Conservation (phyloP, 2,113 vertebrate species). For the Antennarius striatus region DNA sequence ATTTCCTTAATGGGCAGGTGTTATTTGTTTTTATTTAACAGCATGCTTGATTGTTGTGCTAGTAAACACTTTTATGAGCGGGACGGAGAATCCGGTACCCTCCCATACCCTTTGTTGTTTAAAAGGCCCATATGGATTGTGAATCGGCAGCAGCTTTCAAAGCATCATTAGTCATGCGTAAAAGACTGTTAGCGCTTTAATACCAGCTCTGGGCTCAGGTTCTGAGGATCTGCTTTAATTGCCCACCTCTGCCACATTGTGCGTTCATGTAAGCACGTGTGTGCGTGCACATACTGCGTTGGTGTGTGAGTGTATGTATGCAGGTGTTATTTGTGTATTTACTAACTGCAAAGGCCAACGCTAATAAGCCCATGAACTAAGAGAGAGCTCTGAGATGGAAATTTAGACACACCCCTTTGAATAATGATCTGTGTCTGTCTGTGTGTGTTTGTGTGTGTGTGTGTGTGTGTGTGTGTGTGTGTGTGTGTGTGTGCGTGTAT, state of each 20-base stretch:
- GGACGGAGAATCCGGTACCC: slow-evolving; percentile 59
- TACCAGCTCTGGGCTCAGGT: slow-evolving; percentile 68
- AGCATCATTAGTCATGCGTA: slow-evolving; percentile 81
- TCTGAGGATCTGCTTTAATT: slow-evolving; percentile 78
- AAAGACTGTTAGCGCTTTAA: slow-evolving; percentile 78
- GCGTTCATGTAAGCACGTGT: slow-evolving; percentile 12
- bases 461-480: slow-evolving; percentile 22
- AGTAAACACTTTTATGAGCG: slow-evolving; percentile 73
- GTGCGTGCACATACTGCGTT: neutral
- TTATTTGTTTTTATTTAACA: slow-evolving; percentile 71
- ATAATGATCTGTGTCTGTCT: slow-evolving; percentile 59
- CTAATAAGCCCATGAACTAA: slow-evolving; percentile 68
- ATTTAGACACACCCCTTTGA: slow-evolving; percentile 59
- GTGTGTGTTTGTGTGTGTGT: slow-evolving; percentile 25
- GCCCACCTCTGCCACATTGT: slow-evolving; percentile 65
- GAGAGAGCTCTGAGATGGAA: slow-evolving; percentile 49
- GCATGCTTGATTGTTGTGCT: slow-evolving; percentile 67
- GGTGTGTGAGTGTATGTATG: slow-evolving; percentile 1
- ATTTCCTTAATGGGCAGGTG: slow-evolving; percentile 71
- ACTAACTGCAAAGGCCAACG: slow-evolving; percentile 43
- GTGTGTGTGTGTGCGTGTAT: slow-evolving; percentile 14
- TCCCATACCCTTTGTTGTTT: slow-evolving; percentile 74
- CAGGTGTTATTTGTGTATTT: slow-evolving; percentile 22
- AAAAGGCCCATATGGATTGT: slow-evolving; percentile 79
- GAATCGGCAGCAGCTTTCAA: slow-evolving; percentile 74